A percentile compares a stretch with the other conserved stretches of the same genome.
These are phyloP conservation scores for Parauchenoglanis punctatus DNA, from an alignment of 2,797 vertebrate genomes.

Conservation along the genomic window DNA sequence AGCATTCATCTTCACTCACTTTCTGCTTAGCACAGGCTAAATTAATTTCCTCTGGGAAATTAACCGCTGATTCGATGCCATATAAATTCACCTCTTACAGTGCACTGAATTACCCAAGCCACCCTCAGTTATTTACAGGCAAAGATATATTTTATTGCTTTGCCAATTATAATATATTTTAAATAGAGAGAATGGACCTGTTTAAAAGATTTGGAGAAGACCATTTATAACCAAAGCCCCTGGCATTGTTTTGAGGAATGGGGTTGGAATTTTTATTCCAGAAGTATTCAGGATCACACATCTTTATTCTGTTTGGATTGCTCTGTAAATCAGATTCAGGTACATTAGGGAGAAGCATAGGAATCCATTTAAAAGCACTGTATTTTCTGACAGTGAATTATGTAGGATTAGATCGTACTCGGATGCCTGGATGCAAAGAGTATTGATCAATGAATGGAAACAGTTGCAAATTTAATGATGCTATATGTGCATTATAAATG, in stretches of 20 bases:
- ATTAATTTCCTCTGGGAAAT: conserved; percentile 76
- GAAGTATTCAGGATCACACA: conserved; percentile 51
- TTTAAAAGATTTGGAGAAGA: conserved; percentile 54
- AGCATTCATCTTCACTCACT: conserved; percentile 63
- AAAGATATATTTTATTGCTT: conserved; percentile 65
- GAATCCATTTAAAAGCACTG: conserved; percentile 19
- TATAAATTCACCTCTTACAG: conserved; percentile 65
- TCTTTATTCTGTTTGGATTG: conserved; percentile 59
- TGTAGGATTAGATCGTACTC: conserved; percentile 7
- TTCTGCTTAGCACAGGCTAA: conserved; percentile 56
- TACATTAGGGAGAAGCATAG: conserved; percentile 37
- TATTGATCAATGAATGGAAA: conserved; percentile 20
- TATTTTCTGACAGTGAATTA: conserved; percentile 26
- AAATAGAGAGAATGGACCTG: conserved; percentile 63
- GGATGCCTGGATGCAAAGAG: not conserved
- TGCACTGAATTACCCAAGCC: conserved; percentile 67
- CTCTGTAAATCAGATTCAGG: conserved; percentile 48
- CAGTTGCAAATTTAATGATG: conserved; percentile 1
- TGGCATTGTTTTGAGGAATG: conserved; percentile 63
- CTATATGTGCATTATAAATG: conserved; percentile 2
- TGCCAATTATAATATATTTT: conserved; percentile 67
- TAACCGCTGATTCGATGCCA: conserved; percentile 63
- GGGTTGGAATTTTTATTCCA: conserved; percentile 63
- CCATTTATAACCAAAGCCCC: conserved; percentile 61
- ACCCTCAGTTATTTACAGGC: conserved; percentile 66